Percentiles rank a stretch among this genome's conserved stretches.
These are phyloP conservation scores for Protaetia brevitarsis DNA, from an alignment of 1,140 invertebrate genomes.

Conservation along the genomic window DNA sequence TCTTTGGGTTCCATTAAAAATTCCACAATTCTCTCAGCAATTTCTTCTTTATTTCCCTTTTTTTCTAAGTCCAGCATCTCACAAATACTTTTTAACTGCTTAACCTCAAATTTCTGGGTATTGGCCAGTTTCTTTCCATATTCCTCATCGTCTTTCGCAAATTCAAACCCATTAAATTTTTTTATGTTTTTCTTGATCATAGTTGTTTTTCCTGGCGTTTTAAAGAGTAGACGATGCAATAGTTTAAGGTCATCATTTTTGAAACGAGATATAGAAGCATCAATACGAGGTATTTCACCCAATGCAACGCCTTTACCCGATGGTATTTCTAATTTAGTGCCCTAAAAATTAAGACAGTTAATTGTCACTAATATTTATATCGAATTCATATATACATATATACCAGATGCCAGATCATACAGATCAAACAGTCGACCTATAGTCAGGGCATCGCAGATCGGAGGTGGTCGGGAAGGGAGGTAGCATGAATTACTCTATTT, in stretches of 20 bases:
- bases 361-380: no score
- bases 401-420: no score
- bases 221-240: slow-evolving; percentile 56
- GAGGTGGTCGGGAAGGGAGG: no score
- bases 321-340: slow-evolving; percentile 53
- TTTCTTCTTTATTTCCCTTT: slow-evolving; percentile 56
- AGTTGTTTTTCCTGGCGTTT: slow-evolving; percentile 52
- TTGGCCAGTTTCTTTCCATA: slow-evolving; percentile 62
- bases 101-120: slow-evolving; percentile 59
- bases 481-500: no score
- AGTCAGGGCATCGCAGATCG: no score
- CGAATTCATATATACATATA: no score
- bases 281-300: slow-evolving; percentile 58
- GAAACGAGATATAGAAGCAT: slow-evolving; percentile 57
- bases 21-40: slow-evolving; percentile 51
- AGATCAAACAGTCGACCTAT: no score
- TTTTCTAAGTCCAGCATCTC: slow-evolving; percentile 64
- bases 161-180: slow-evolving; percentile 68
- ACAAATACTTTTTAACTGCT: slow-evolving; percentile 60
- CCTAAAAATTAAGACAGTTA: slow-evolving; percentile 2
- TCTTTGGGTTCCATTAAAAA: slow-evolving; percentile 56
- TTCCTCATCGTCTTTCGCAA: slow-evolving; percentile 61
- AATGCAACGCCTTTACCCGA: slow-evolving; percentile 55
- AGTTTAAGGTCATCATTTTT: slow-evolving; percentile 59
- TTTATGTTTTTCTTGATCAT: slow-evolving; percentile 66